Conservation (phyloP, 1,140 invertebrate genomes). For the Pantala flavescens region DNA sequence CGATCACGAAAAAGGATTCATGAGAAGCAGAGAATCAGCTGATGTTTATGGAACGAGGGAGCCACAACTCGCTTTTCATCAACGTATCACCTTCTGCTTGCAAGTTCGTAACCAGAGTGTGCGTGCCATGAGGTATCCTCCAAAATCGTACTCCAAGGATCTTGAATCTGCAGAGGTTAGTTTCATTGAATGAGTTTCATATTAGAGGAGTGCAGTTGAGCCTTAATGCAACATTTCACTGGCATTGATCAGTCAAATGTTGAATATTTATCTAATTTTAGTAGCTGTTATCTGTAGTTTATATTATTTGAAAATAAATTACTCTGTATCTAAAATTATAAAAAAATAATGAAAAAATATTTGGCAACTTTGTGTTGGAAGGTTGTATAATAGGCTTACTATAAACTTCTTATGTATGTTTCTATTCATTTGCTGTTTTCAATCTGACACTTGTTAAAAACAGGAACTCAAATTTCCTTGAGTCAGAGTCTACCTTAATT, state of each 20-base stretch:
- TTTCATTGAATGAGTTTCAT: neutral
- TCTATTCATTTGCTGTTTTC: too few relatives aligned
- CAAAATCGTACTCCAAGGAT: constrained; percentile 97
- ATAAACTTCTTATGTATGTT: too few relatives aligned
- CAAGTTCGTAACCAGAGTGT: constrained; percentile 97
- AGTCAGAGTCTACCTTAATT: too few relatives aligned
- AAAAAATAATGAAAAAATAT: neutral
- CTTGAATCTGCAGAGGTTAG: constrained; percentile 84
- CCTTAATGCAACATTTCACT: too few relatives aligned
- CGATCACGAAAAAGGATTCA: constrained; percentile 89
- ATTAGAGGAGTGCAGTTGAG: too few relatives aligned
- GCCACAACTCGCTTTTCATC: constrained; percentile 93
- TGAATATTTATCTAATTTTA: neutral
- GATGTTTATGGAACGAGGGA: constrained; percentile 97
- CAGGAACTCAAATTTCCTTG: too few relatives aligned
- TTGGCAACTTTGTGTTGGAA: too few relatives aligned
- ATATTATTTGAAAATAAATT: neutral
- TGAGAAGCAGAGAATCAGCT: constrained; percentile 93
- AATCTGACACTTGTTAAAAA: too few relatives aligned
- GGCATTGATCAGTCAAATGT: too few relatives aligned
- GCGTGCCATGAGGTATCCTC: constrained; percentile 98
- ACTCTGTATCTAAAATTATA: neutral
- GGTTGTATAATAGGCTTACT: too few relatives aligned
- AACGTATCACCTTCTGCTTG: constrained; percentile 94
- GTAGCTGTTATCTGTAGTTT: neutral